Evolutionary conservation across 2,113 vertebrate species (phyloP), one percentile per base, ranked within the genome.

Genomic region (Notothenia rossii): DNA sequence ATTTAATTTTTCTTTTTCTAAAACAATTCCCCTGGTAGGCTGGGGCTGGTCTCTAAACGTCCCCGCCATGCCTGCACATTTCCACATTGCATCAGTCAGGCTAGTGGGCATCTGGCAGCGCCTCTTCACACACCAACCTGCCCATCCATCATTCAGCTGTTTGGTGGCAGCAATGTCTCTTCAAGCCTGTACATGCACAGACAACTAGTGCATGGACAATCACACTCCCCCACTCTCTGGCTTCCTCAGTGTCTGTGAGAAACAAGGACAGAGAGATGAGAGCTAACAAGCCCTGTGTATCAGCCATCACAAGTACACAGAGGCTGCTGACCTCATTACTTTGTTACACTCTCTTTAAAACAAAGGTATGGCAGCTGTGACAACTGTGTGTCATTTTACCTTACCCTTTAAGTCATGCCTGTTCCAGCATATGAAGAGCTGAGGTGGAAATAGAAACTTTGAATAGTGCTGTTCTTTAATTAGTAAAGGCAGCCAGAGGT

Each of bases 361-460:
- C 18, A 75, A 8, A 18, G 12, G 71, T 3, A n/a, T 12, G 3
- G 50, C 59, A 11, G 54, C 29, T 59, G 53, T 71, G 77, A 70
- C 76, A 69, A 56, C 54, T 7, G 43, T 1, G 45, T 68, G 77
- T 40, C 48, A 20, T 71, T 70, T 69, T 51, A 69, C 46, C 51
- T 62, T 20, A 64, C 49, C 59, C 50, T 82, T 79, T 79, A 58
- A 45, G 18, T 71, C 2, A 1, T 20, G 61, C 36, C 49, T 58
- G 20, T 7, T 11, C 45, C 14, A 15, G 55, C 20, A 43, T 50
- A 65, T 22, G 25, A 75, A 17, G 56, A 74, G 59, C 53, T 64
- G 72, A 71, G 83, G 75, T 82, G 75, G 72, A 77, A 89, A 84
- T 62, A 88, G 81, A 84, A 88, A 85, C 58, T 82, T 82, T 72